phyloP scores from a whole-genome alignment of 2,888 invertebrate genomes.

The Hoplodrina ambigua region DNA sequence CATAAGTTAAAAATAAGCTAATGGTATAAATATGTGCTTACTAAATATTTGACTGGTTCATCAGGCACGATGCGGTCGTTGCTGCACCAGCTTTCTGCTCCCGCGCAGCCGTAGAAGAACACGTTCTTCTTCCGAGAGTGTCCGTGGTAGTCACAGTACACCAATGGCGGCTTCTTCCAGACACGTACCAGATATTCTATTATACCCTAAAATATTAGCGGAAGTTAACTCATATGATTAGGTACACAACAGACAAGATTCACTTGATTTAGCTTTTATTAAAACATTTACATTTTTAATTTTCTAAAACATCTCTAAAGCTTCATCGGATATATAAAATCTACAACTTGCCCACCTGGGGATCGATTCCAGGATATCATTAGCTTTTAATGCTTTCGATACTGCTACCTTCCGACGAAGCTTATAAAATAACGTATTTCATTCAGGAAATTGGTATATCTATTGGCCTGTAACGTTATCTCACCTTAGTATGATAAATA shows the following conservation, averaged over 20 bases:
- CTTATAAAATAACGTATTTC: slow-evolving; percentile 22
- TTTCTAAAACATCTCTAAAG: neutral
- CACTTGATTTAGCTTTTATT: neutral
- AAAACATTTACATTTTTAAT: neutral
- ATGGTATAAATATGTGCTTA: slow-evolving; percentile 70
- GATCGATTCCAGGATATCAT: slow-evolving; percentile 9
- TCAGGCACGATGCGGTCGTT: slow-evolving; percentile 90
- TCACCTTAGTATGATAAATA: slow-evolving; percentile 95
- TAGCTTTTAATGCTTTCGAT: slow-evolving; percentile 2
- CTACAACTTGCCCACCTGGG: neutral
- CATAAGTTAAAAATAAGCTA: too few species aligned
- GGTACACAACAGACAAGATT: neutral
- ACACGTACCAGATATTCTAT: slow-evolving; percentile 91
- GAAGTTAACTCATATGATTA: neutral
- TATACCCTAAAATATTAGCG: slow-evolving; percentile 83
- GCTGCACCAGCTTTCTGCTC: slow-evolving; percentile 92
- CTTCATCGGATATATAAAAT: neutral
- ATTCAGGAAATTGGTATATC: slow-evolving; percentile 43
- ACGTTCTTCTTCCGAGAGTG: slow-evolving; percentile 96
- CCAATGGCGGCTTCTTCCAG: slow-evolving; percentile 90
- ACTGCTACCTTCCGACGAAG: slow-evolving; percentile 14
- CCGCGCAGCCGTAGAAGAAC: slow-evolving; percentile 95
- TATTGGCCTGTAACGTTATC: slow-evolving; percentile 60
- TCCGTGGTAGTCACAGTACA: slow-evolving; percentile 95
- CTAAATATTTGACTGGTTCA: slow-evolving; percentile 91